Conservation (phyloP, 2,888 invertebrate species). For the Drosophila demipolita region DNA sequence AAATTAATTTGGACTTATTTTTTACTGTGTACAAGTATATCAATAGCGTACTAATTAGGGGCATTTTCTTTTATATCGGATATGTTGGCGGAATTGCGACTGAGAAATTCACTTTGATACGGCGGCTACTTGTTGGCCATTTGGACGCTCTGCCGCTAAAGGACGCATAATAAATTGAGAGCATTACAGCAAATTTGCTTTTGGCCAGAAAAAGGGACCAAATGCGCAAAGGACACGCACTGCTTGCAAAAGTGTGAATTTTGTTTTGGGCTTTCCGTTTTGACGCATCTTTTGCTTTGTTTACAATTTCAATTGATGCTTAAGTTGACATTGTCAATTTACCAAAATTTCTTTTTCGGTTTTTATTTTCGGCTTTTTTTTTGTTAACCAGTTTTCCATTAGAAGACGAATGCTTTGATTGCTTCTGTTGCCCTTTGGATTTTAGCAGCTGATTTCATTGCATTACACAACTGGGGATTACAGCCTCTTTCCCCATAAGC, state of each 20-base stretch:
- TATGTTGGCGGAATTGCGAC: constrained; percentile 43
- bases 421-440: constrained; percentile 51
- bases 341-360: constrained; percentile 48
- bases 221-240: constrained; percentile 53
- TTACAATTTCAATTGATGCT: constrained; percentile 72
- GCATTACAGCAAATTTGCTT: constrained; percentile 45
- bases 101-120: constrained; percentile 46
- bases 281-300: constrained; percentile 55
- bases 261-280: constrained; percentile 61
- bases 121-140: constrained; percentile 58
- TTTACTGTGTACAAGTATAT: constrained; percentile 27
- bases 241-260: constrained; percentile 51
- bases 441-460: constrained; percentile 48
- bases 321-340: constrained; percentile 75
- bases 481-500: constrained; percentile 14
- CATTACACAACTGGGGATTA: constrained; percentile 27
- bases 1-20: background rate
- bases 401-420: constrained; percentile 61
- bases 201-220: constrained; percentile 36
- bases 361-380: background rate
- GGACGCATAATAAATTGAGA: constrained; percentile 73
- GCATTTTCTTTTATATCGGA: constrained; percentile 30
- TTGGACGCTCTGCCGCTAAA: constrained; percentile 43
- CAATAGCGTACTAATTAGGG: constrained; percentile 56
- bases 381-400: constrained; percentile 61